phyloP scores from a whole-genome alignment of 2,113 vertebrate species.

The western clawed frog (Xenopus tropicalis) region UCB_Xtro_10.0 CM004452.2:18108501-18109000 shows the following conservation, averaged over 20 bases:
- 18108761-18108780: too few relatives aligned
- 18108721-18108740: too few relatives aligned
- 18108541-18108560: constrained; percentile 17
- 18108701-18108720: too few relatives aligned
- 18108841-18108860: constrained; percentile 36
- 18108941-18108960: background rate
- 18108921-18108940: background rate
- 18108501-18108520: background rate
- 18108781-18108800: background rate
- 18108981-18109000: background rate
- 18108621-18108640: background rate
- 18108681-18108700: background rate
- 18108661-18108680: background rate
- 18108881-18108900: constrained; percentile 18
- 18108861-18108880: constrained; percentile 39
- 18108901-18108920: constrained; percentile 20
- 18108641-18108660: too few relatives aligned
- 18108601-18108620: background rate
- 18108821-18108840: constrained; percentile 34
- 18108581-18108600: background rate
- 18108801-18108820: constrained; percentile 10
- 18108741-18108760: too few relatives aligned
- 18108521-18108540: background rate
- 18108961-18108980: background rate
- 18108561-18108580: too few relatives aligned